phyloP scores from a whole-genome alignment of 2,113 vertebrate species.

The Rutilus rutilus region DNA sequence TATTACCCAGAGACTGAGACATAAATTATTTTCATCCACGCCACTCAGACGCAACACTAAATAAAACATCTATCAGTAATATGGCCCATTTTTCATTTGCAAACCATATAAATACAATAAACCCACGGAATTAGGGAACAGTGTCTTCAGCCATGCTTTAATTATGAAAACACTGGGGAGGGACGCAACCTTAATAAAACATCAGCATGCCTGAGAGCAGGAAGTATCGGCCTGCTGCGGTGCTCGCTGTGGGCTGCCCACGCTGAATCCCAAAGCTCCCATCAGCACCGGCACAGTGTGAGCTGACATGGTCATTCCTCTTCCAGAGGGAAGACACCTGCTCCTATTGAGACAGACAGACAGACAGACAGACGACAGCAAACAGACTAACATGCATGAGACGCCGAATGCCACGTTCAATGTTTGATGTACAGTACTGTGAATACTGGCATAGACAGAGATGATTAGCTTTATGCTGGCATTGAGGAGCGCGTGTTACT shows the following conservation, averaged over 20 bases:
- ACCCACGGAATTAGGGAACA: constrained; percentile 43
- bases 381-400: background rate
- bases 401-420: background rate
- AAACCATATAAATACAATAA: constrained; percentile 39
- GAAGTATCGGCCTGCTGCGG: constrained; percentile 22
- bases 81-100: constrained; percentile 41
- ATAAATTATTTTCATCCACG: constrained; percentile 18
- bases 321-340: constrained; percentile 41
- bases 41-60: constrained; percentile 28
- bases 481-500: background rate
- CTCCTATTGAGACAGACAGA: constrained; percentile 15
- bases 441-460: background rate
- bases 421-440: constrained; percentile 10
- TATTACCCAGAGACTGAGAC: background rate
- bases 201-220: constrained; percentile 58
- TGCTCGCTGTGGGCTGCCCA: constrained; percentile 19
- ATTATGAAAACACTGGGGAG: constrained; percentile 57
- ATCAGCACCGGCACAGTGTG: constrained; percentile 39
- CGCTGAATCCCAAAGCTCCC: constrained; percentile 55
- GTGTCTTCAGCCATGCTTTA: constrained; percentile 53
- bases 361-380: background rate
- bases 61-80: constrained; percentile 38
- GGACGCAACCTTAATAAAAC: constrained; percentile 56
- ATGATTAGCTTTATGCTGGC: constrained; percentile 7
- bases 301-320: constrained; percentile 36